A percentile compares a stretch with the other conserved stretches of the same genome.
Evolutionary conservation across 2,797 vertebrate genomes (phyloP).

Genomic region (Perodicticus potto): DNA sequence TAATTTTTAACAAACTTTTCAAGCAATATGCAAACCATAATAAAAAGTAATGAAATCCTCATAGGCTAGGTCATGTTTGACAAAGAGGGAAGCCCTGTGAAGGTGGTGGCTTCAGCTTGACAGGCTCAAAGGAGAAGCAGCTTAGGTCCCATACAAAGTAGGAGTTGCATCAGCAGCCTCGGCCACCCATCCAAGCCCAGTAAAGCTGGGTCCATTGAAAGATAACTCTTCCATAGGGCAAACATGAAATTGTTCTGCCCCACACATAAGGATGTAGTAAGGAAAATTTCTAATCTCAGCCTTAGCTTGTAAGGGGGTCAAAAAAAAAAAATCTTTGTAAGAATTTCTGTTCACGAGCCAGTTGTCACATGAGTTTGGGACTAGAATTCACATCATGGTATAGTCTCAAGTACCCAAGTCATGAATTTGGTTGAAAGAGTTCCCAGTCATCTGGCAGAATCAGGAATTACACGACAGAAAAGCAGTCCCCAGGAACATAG

Average conservation of each 20-base stretch:
- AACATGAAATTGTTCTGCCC: not conserved
- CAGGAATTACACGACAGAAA: not conserved
- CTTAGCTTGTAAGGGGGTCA: not conserved
- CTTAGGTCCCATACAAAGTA: not conserved
- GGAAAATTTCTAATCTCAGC: not conserved
- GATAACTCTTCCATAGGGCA: not conserved
- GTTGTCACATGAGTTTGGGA: not conserved
- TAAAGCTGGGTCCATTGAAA: not conserved
- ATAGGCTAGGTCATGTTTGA: not conserved
- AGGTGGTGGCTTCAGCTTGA: not conserved
- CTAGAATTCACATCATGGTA: not conserved
- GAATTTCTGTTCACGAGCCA: not conserved
- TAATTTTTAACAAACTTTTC: not conserved
- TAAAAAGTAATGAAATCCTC: slow-evolving; percentile 12
- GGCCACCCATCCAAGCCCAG: not conserved
- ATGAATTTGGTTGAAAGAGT: slow-evolving; percentile 31
- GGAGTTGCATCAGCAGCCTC: not conserved
- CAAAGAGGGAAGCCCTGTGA: not conserved
- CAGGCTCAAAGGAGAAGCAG: not conserved
- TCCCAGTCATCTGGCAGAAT: not conserved
- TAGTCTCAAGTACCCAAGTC: not conserved
- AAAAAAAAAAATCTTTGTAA: not conserved
- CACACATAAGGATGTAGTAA: not conserved
- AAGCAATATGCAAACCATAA: not conserved
- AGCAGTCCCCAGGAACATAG: not conserved